Evolutionary conservation across 2,797 vertebrate genomes (phyloP).

Genomic region (Ctenopoma kingsleyae): DNA sequence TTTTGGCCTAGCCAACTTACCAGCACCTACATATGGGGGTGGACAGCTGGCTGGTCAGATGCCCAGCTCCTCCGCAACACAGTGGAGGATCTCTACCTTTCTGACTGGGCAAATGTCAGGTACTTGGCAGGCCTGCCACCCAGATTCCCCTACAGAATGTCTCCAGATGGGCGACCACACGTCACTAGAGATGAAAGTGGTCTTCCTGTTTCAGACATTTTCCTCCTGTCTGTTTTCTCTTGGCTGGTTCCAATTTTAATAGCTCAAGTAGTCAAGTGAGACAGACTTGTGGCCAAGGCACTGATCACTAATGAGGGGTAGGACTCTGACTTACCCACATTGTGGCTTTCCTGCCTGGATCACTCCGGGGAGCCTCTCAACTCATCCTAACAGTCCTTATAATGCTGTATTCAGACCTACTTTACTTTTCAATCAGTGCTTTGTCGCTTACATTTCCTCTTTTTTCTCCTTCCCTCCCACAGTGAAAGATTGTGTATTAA

Average conservation of each 20-base stretch:
- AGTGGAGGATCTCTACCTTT: constrained; percentile 35
- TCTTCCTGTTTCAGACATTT: constrained; percentile 34
- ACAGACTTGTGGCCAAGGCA: constrained; percentile 32
- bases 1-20: constrained; percentile 29
- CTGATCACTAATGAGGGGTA: constrained; percentile 62
- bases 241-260: constrained; percentile 60
- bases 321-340: constrained; percentile 39
- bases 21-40: constrained; percentile 15
- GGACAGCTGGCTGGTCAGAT: constrained; percentile 60
- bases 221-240: constrained; percentile 42
- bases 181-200: constrained; percentile 33
- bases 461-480: constrained; percentile 25
- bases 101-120: constrained; percentile 56
- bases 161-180: constrained; percentile 26
- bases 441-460: constrained; percentile 23
- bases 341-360: constrained; percentile 37
- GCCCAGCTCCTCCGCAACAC: constrained; percentile 42
- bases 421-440: constrained; percentile 36
- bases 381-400: constrained; percentile 37
- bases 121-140: constrained; percentile 53
- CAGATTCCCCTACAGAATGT: constrained; percentile 31
- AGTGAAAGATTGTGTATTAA: constrained; percentile 47
- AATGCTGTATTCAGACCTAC: constrained; percentile 38
- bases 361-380: constrained; percentile 47
- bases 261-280: constrained; percentile 43